phyloP scores from a whole-genome alignment of 2,113 vertebrate species.

The Ceuthmochares aereus region DNA sequence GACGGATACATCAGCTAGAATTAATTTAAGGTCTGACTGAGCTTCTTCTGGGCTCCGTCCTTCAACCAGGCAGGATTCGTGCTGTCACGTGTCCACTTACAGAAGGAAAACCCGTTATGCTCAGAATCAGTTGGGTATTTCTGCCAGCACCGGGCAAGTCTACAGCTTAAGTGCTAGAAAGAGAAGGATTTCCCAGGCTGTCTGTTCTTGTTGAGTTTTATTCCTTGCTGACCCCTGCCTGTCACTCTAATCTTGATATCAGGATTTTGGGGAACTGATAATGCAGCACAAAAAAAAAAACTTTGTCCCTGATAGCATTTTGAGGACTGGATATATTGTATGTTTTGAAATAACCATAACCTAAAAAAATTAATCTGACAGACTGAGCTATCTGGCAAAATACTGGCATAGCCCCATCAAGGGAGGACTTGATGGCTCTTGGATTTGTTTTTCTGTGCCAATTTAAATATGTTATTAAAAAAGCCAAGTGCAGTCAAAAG shows the following conservation, averaged over 20 bases:
- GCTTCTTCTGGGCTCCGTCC: not conserved
- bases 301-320: not conserved
- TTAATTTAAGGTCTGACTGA: not conserved
- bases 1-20: not conserved
- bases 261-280: not conserved
- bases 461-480: not conserved
- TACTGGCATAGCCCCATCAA: not conserved
- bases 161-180: not conserved
- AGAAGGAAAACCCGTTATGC: not conserved
- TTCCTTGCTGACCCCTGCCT: not conserved
- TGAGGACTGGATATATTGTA: not conserved
- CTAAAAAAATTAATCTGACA: not conserved
- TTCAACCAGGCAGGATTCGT: not conserved
- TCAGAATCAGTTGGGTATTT: not conserved
- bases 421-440: not conserved
- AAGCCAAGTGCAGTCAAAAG: not conserved
- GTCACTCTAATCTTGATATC: not conserved
- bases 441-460: not conserved
- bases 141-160: not conserved
- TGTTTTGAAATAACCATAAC: not conserved
- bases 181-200: not conserved
- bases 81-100: not conserved
- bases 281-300: not conserved
- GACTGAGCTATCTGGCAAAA: not conserved
- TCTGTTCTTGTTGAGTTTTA: not conserved